These are phyloP conservation scores for Paedocypris sp. DNA, from an alignment of 2,113 vertebrate genomes.

Conservation along the genomic window DNA sequence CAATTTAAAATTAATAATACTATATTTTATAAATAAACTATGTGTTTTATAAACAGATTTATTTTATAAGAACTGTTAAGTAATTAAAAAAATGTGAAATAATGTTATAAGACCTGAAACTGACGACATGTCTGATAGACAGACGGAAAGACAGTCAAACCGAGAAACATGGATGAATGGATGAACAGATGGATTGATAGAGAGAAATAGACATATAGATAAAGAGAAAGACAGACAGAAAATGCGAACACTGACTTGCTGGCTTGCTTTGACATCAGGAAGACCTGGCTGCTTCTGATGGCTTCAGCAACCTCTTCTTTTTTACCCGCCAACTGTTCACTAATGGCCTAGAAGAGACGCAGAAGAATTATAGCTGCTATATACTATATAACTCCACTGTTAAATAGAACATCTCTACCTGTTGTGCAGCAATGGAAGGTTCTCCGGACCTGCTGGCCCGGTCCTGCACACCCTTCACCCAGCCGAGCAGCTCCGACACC, in stretches of 20 bases:
- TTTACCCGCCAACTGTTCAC: slow-evolving; percentile 75
- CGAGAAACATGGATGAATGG: too few relatives aligned
- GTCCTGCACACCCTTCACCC: slow-evolving; percentile 72
- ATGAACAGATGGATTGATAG: too few relatives aligned
- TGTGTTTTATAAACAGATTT: too few relatives aligned
- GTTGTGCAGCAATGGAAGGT: slow-evolving; percentile 81
- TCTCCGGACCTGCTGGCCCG: slow-evolving; percentile 58
- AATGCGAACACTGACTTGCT: slow-evolving; percentile 83
- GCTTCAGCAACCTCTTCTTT: slow-evolving; percentile 84
- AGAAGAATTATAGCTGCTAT: not conserved
- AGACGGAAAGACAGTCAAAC: too few relatives aligned
- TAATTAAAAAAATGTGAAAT: too few relatives aligned
- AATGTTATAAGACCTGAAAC: too few relatives aligned
- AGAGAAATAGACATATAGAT: too few relatives aligned
- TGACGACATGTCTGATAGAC: too few relatives aligned
- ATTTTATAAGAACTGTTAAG: too few relatives aligned
- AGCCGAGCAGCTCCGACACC: slow-evolving; percentile 81
- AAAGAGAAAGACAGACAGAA: too few relatives aligned
- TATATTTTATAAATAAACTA: too few relatives aligned
- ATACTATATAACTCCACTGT: not conserved
- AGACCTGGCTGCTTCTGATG: slow-evolving; percentile 81
- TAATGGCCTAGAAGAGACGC: slow-evolving; percentile 61
- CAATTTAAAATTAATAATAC: not conserved
- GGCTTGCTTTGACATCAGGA: slow-evolving; percentile 83
- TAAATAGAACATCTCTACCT: slow-evolving; percentile 54